Conservation (phyloP, 1,140 invertebrate genomes). For the Aphaenogaster ashmeadi region DNA sequence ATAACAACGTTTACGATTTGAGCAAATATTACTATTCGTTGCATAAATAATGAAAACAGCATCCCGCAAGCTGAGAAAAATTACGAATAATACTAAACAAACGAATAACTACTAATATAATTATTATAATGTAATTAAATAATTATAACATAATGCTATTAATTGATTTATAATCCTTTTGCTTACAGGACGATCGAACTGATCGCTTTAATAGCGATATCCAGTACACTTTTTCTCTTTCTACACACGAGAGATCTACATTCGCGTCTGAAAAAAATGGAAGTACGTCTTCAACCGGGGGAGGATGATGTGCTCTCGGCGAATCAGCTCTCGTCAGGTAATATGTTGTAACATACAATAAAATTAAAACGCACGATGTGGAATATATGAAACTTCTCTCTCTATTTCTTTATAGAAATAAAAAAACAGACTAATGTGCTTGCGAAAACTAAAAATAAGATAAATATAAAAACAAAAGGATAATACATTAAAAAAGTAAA, state of each 20-base stretch:
- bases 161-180: constrained; percentile 13
- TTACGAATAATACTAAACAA: not conserved
- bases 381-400: not conserved
- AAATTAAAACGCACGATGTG: not conserved
- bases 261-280: constrained; percentile 92
- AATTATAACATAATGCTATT: not conserved
- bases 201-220: constrained; percentile 92
- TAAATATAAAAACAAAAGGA: not conserved
- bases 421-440: not conserved
- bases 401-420: not conserved
- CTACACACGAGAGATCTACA: constrained; percentile 93
- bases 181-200: constrained; percentile 91
- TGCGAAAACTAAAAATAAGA: not conserved
- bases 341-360: constrained; percentile 70
- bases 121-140: not conserved
- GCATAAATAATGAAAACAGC: not conserved
- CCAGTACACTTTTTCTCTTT: constrained; percentile 93
- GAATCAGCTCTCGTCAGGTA: constrained; percentile 91
- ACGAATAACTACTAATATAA: not conserved
- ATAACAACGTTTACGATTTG: not conserved
- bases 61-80: not conserved
- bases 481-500: not conserved
- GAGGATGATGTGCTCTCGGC: constrained; percentile 90
- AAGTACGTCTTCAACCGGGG: constrained; percentile 91
- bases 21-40: not conserved